Conservation (phyloP, 1,140 invertebrate genomes). For the Campoletis sonorensis region DNA sequence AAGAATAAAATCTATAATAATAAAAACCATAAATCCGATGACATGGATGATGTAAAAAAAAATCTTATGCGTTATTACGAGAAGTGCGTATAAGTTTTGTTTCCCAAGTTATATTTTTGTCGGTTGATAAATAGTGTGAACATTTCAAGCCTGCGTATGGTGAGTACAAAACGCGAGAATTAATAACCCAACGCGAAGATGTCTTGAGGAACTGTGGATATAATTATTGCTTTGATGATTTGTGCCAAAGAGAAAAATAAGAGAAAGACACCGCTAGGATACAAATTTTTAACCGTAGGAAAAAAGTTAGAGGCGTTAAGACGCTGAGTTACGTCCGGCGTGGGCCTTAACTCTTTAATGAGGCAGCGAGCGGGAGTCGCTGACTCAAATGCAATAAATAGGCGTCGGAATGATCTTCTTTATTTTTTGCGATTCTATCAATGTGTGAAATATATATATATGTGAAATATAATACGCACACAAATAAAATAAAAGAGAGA, state of each 20-base stretch:
- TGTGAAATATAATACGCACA: too few species aligned
- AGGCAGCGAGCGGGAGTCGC: slow-evolving; percentile 38
- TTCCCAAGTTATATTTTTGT: too few species aligned
- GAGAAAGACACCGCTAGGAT: not conserved
- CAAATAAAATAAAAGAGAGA: not conserved
- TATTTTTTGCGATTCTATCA: not conserved
- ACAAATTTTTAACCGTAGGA: slow-evolving; percentile 33
- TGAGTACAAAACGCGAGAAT: not conserved
- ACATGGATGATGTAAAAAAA: too few species aligned
- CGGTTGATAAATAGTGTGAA: not conserved
- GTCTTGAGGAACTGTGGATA: slow-evolving; percentile 5
- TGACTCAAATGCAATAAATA: slow-evolving; percentile 51
- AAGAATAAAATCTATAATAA: too few species aligned
- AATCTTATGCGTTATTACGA: too few species aligned
- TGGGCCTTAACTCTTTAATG: slow-evolving; percentile 51
- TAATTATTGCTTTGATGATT: slow-evolving; percentile 24
- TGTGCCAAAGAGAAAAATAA: not conserved
- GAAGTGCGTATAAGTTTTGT: too few species aligned
- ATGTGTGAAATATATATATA: not conserved
- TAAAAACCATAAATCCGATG: too few species aligned
- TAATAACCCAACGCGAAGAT: slow-evolving; percentile 1
- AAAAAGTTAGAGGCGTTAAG: slow-evolving; percentile 33
- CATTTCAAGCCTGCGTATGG: not conserved
- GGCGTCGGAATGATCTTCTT: slow-evolving; percentile 13
- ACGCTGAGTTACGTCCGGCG: slow-evolving; percentile 48